phyloP scores from a whole-genome alignment of 2,797 vertebrate genomes.

The Acestrorhynchus altus region DNA sequence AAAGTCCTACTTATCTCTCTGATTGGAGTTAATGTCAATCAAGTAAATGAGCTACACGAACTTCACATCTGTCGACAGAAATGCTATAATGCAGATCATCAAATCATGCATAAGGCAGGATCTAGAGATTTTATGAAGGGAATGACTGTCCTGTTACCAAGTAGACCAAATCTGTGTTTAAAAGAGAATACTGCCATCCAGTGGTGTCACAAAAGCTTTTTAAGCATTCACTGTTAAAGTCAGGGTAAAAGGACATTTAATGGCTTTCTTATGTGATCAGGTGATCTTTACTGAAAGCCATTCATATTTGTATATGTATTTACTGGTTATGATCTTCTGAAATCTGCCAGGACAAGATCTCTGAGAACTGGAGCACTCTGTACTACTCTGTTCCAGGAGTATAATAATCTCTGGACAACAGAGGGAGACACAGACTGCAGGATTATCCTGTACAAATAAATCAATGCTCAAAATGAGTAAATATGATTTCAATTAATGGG shows the following conservation, averaged over 20 bases:
- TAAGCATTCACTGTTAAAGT: background rate
- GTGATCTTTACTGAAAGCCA: too few species aligned
- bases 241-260: too few species aligned
- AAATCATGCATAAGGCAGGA: background rate
- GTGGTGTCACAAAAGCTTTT: background rate
- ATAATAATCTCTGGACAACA: background rate
- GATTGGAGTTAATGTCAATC: background rate
- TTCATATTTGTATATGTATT: too few species aligned
- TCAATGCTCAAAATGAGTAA: background rate
- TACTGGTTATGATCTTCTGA: too few species aligned
- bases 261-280: too few species aligned
- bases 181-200: slow-evolving; percentile 43
- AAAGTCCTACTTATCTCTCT: background rate
- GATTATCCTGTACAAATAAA: background rate
- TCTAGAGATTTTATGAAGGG: too few species aligned
- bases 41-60: background rate
- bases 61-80: background rate
- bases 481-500: background rate
- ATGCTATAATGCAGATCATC: background rate
- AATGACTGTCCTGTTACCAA: too few species aligned
- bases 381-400: background rate
- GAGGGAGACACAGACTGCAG: slow-evolving; percentile 33
- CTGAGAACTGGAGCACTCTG: background rate
- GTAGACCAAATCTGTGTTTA: background rate
- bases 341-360: background rate